Conservation (phyloP, 2,797 vertebrate species). For the Brachymystax lenok region DNA sequence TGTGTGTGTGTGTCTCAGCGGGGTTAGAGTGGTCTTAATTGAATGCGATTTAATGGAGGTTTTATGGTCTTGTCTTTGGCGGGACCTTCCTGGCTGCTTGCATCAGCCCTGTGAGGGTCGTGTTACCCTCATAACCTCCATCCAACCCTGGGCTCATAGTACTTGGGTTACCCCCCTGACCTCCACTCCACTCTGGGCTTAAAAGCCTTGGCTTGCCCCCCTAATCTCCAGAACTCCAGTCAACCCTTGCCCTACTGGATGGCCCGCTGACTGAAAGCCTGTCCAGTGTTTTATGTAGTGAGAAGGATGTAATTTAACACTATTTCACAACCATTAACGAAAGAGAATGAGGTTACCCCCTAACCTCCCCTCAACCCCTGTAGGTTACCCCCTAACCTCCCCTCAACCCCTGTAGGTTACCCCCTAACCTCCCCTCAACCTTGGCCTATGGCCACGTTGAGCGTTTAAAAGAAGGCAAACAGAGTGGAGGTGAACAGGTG, state of each 20-base stretch:
- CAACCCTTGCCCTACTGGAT: background rate
- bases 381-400: background rate
- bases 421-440: background rate
- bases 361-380: slow-evolving; percentile 18
- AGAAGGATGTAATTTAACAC: background rate
- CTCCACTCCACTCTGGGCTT: slow-evolving; percentile 29
- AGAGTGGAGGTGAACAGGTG: no score
- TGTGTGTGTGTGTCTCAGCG: slow-evolving; percentile 8
- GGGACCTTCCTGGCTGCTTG: slow-evolving; percentile 34
- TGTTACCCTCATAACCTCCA: slow-evolving; percentile 40
- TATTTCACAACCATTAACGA: background rate
- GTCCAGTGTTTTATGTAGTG: background rate
- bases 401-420: background rate
- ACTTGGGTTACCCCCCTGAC: slow-evolving; percentile 41
- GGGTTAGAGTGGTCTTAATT: slow-evolving; percentile 52
- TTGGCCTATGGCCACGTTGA: background rate
- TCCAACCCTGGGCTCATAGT: background rate
- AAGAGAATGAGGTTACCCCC: slow-evolving; percentile 26
- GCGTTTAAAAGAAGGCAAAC: no score
- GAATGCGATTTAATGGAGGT: slow-evolving; percentile 61
- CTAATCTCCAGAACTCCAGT: background rate
- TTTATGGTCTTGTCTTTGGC: slow-evolving; percentile 57
- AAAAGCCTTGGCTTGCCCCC: slow-evolving; percentile 24
- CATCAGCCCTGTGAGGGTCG: slow-evolving; percentile 33
- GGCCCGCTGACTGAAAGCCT: background rate